These are phyloP conservation scores for Eristalis tenax DNA, from an alignment of 2,888 invertebrate species.

Conservation along the genomic window DNA sequence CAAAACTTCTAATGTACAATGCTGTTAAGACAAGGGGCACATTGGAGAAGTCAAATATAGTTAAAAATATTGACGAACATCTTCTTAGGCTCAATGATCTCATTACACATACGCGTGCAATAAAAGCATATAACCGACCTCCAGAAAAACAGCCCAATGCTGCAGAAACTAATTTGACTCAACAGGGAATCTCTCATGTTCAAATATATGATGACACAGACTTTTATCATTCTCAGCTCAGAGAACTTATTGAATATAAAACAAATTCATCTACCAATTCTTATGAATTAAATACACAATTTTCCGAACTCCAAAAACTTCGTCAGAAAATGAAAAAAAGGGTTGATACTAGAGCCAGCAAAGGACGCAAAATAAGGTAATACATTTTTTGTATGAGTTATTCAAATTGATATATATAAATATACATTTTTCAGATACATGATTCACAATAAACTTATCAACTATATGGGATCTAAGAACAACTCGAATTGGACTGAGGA, in stretches of 20 bases:
- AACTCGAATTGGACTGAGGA: conserved; percentile 87
- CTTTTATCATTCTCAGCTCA: conserved; percentile 95
- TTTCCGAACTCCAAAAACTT: conserved; percentile 95
- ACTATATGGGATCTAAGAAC: conserved; percentile 93
- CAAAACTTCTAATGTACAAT: conserved; percentile 84
- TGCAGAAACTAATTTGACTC: conserved; percentile 78
- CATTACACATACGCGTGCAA: conserved; percentile 89
- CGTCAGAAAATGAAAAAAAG: conserved; percentile 95
- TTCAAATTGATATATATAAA: too few species aligned
- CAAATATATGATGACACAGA: conserved; percentile 98
- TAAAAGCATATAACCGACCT: conserved; percentile 87
- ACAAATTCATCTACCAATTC: conserved; percentile 92
- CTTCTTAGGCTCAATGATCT: conserved; percentile 89
- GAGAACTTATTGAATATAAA: conserved; percentile 96
- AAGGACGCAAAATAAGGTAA: conserved; percentile 92
- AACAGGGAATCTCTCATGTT: conserved; percentile 84
- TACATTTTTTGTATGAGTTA: neutral
- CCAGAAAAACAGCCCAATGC: conserved; percentile 78
- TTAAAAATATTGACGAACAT: conserved; percentile 91
- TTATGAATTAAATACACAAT: conserved; percentile 86
- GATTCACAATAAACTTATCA: conserved; percentile 92
- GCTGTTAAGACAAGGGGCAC: neutral
- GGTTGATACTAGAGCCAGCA: conserved; percentile 96
- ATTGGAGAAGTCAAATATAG: conserved; percentile 80
- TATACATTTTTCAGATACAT: conserved; percentile 83